Base-by-base conservation (phyloP, 1,140 invertebrate species). In the Drosophila willistoni region DNA sequence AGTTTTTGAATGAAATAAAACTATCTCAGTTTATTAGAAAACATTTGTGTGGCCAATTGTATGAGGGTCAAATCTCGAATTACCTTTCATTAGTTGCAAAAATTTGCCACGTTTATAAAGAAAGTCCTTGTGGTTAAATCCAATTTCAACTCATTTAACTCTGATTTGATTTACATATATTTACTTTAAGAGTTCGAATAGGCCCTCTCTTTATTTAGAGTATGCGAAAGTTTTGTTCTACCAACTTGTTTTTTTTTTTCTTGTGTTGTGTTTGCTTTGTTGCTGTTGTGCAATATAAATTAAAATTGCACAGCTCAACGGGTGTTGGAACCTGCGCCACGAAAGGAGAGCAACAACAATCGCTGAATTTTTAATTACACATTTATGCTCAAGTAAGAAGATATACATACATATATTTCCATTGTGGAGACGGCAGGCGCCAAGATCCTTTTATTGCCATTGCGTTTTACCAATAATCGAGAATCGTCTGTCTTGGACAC, bases 341-440 rank as follows among this genome's bases (percentile, higher is more conserved):
- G 60, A 62, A 68, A 19, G 42, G 56, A 29, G 19, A 36, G 10
- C 29, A 51, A 55, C 63, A 34, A 41, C 73, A 63, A 62, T 47
- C 33, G 71, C 68, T 51, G 67, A 71, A 71, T 77, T 86, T 87
- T 87, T 86, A 86, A 86, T 86, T 86, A 87, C 83, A 69, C 67
- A 77, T 86, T 86, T 87, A 79, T 82, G 83, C 54, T 36, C 3
- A 63, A 66, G 65, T 59, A 71, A 68, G 71, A 65, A 54, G 66
- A 71, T 44, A 62, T 71, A 61, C 41, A 17, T 34, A 22, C 67
- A 29, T 54, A 39, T 41, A 34, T 60, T 34, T 14, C 0, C 14
- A 64, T 68, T 63, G 44, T 64, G 42, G 55, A 34, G 61, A 61
- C 62, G 65, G 61, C 65, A 72, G 63, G 54, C 68, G 29, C 29